phyloP scores from a whole-genome alignment of 2,797 vertebrate species.

The Thripadectes ignobilis region DNA sequence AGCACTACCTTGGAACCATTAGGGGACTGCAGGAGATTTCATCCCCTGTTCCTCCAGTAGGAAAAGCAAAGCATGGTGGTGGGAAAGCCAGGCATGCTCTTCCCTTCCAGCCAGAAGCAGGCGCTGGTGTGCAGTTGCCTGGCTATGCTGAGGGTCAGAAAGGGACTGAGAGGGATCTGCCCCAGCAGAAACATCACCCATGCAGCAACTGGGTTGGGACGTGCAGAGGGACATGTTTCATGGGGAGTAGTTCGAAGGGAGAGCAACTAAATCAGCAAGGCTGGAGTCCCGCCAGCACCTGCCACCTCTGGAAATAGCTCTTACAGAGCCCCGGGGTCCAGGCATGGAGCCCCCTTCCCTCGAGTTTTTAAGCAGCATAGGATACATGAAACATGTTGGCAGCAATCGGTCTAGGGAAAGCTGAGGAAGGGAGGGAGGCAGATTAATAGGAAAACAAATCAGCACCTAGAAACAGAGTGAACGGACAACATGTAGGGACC shows the following conservation, averaged over 20 bases:
- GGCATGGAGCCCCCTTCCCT: neutral
- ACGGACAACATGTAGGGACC: neutral
- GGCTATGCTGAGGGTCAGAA: neutral
- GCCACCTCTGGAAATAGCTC: conserved; percentile 59
- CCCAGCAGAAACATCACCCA: neutral
- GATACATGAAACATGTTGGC: conserved; percentile 20
- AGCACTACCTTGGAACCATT: neutral
- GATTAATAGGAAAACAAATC: conserved; percentile 62
- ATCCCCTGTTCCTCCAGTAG: neutral
- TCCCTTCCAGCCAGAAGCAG: neutral
- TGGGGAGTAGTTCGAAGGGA: neutral
- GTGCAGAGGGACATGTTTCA: conserved; percentile 19
- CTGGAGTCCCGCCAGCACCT: conserved; percentile 47
- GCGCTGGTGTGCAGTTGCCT: neutral
- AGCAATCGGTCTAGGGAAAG: neutral
- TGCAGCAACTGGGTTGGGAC: neutral
- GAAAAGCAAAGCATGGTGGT: neutral
- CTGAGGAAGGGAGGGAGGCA: neutral
- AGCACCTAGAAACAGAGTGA: conserved; percentile 53
- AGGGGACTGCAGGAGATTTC: neutral
- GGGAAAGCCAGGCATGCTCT: neutral
- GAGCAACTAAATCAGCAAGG: neutral
- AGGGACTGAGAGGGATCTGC: neutral
- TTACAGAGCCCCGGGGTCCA: neutral
- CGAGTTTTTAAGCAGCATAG: neutral